These are phyloP conservation scores for Peucedramus taeniatus DNA, from an alignment of 2,113 vertebrate species.

Conservation along the genomic window DNA sequence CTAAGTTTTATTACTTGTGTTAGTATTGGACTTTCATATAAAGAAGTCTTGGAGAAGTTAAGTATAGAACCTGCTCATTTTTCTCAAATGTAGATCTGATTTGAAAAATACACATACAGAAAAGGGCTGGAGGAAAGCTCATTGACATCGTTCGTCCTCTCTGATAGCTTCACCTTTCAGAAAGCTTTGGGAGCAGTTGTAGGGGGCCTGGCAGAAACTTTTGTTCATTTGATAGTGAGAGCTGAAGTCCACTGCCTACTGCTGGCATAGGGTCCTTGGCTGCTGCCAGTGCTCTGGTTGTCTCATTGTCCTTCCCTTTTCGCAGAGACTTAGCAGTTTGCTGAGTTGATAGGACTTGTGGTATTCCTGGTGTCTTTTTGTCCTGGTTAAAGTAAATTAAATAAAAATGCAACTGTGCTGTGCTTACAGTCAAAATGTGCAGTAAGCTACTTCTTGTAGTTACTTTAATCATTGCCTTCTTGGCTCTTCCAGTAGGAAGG, in stretches of 20 bases:
- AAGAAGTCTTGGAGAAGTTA: neutral
- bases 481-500: neutral
- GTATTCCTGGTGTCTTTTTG: neutral
- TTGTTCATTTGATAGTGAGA: neutral
- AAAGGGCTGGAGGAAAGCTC: neutral
- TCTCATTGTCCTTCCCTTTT: neutral
- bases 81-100: neutral
- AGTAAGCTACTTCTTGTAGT: neutral
- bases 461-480: neutral
- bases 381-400: neutral
- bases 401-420: neutral
- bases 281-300: neutral
- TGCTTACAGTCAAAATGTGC: neutral
- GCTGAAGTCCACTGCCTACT: neutral
- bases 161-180: neutral
- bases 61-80: neutral
- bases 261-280: neutral
- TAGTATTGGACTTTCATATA: neutral
- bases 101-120: neutral
- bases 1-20: neutral
- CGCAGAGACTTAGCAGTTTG: neutral
- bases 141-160: neutral
- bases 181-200: neutral
- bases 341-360: neutral
- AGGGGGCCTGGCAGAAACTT: neutral